Evolutionary conservation across 2,888 invertebrate genomes (phyloP).

Genomic region (Dichetophora obliterata): DNA sequence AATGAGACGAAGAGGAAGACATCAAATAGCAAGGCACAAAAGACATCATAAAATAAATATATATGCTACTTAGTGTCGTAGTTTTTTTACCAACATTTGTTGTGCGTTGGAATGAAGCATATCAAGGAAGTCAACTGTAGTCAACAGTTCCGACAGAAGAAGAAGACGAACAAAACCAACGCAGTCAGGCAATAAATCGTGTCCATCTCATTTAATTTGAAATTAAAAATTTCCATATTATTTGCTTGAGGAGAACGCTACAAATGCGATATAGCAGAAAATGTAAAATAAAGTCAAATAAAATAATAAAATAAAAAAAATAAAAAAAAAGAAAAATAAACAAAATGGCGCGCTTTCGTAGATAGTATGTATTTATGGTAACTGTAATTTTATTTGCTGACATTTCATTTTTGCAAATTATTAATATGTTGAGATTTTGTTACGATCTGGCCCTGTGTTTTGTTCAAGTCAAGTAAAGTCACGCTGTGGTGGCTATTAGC

Average conservation of each 20-base stretch:
- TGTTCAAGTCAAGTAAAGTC: conserved; percentile 9
- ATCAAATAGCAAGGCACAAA: too few relatives aligned
- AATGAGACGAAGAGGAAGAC: too few relatives aligned
- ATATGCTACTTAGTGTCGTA: too few relatives aligned
- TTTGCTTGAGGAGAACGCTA: not conserved
- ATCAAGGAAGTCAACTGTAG: too few relatives aligned
- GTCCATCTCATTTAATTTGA: conserved; percentile 35
- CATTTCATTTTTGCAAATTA: not conserved
- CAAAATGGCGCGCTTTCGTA: too few relatives aligned
- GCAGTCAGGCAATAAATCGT: conserved; percentile 24
- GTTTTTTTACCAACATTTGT: too few relatives aligned
- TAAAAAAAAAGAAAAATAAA: too few relatives aligned
- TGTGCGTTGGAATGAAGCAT: too few relatives aligned
- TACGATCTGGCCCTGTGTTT: conserved; percentile 21
- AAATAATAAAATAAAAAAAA: not conserved
- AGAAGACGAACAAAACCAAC: too few relatives aligned
- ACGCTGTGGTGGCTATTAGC: conserved; percentile 14
- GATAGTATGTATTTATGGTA: not conserved
- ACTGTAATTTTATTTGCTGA: not conserved
- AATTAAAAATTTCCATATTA: conserved; percentile 32
- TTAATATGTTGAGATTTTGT: conserved; percentile 28
- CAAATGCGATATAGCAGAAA: not conserved
- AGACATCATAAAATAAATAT: too few relatives aligned
- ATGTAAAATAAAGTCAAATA: not conserved
- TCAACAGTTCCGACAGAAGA: too few relatives aligned